Conservation (phyloP, 2,888 invertebrate genomes). For the Mesoligia furuncula region DNA sequence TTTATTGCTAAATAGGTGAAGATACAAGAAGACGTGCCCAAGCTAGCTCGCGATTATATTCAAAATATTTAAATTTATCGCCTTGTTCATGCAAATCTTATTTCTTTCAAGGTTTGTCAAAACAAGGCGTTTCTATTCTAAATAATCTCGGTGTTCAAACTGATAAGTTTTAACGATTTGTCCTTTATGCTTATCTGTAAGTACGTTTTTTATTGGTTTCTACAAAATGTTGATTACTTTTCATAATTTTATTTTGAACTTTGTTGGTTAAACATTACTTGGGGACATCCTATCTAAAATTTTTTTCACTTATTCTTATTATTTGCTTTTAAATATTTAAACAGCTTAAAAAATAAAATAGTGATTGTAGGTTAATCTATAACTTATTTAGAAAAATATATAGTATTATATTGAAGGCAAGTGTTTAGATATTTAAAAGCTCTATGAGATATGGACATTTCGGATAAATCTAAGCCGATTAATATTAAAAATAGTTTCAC, state of each 20-base stretch:
- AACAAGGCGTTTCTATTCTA: slow-evolving; percentile 45
- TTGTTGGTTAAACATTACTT: slow-evolving; percentile 34
- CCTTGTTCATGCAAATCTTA: slow-evolving; percentile 55
- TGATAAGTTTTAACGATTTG: slow-evolving; percentile 29
- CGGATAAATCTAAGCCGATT: slow-evolving; percentile 29
- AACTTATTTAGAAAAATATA: slow-evolving; percentile 47
- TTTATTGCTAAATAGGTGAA: slow-evolving; percentile 54
- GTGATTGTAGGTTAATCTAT: slow-evolving; percentile 5
- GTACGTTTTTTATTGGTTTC: slow-evolving; percentile 23
- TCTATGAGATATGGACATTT: slow-evolving; percentile 59
- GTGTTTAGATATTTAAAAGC: slow-evolving; percentile 60
- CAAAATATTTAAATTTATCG: slow-evolving; percentile 28
- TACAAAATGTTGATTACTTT: slow-evolving; percentile 13
- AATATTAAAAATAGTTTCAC: slow-evolving; percentile 7
- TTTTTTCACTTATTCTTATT: slow-evolving; percentile 29
- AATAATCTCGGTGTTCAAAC: slow-evolving; percentile 47
- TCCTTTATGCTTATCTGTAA: slow-evolving; percentile 27
- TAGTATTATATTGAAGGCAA: slow-evolving; percentile 25
- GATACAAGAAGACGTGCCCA: slow-evolving; percentile 53
- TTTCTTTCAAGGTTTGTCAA: slow-evolving; percentile 48
- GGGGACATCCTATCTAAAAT: slow-evolving; percentile 46
- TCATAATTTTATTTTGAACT: slow-evolving; percentile 48
- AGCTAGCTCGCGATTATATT: slow-evolving; percentile 40
- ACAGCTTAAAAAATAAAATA: slow-evolving; percentile 39
- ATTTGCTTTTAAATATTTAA: slow-evolving; percentile 60